These are phyloP conservation scores for Dendrocincla tyrannina DNA, from an alignment of 2,797 vertebrate genomes.

Conservation along the genomic window DNA sequence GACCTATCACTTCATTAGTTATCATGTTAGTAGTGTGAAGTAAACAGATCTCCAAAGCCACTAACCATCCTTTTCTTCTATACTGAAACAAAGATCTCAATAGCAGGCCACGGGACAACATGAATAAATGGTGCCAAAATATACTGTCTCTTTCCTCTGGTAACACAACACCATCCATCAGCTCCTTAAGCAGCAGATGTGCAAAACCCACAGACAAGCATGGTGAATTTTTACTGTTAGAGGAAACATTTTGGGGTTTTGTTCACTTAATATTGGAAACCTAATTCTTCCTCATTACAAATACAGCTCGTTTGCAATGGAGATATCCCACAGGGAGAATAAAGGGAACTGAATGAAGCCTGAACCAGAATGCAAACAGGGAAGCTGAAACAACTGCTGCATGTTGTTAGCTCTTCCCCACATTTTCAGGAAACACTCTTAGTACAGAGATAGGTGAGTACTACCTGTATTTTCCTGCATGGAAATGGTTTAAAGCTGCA, in stretches of 20 bases:
- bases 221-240: neutral
- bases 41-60: neutral
- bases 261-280: neutral
- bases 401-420: neutral
- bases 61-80: neutral
- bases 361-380: neutral
- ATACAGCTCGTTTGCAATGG: neutral
- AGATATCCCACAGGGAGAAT: neutral
- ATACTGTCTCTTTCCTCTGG: neutral
- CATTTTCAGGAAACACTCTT: neutral
- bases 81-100: neutral
- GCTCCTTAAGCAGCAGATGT: neutral
- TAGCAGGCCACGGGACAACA: neutral
- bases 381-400: neutral
- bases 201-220: neutral
- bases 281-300: neutral
- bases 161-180: neutral
- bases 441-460: neutral
- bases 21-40: neutral
- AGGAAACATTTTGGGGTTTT: neutral
- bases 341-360: neutral
- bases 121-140: neutral
- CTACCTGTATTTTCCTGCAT: neutral
- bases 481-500: neutral
- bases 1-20: neutral